phyloP scores from a whole-genome alignment of 2,113 vertebrate genomes.

The Vireo altiloquus region DNA sequence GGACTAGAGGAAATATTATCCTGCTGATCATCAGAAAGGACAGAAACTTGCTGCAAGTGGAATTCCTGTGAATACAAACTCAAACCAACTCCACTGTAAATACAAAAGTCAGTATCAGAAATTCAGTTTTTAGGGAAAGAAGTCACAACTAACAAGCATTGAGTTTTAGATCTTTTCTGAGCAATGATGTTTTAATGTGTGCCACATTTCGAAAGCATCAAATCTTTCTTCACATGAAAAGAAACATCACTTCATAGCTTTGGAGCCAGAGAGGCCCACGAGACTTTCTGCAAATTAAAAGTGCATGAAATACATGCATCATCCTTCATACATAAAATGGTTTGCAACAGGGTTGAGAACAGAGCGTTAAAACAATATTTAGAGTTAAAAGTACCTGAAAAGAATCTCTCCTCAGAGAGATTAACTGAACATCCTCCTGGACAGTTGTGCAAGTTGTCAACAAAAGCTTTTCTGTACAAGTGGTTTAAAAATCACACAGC shows the following conservation, averaged over 20 bases:
- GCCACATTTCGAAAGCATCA: not conserved
- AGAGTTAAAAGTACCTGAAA: conserved; percentile 30
- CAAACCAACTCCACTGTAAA: not conserved
- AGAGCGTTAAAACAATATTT: not conserved
- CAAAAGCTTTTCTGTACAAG: conserved; percentile 23
- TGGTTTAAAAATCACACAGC: not conserved
- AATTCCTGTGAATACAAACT: not conserved
- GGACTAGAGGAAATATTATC: not conserved
- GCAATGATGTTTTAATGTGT: conserved; percentile 38
- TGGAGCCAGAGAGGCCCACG: conserved; percentile 7
- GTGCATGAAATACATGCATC: conserved; percentile 18
- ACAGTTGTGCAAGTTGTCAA: conserved; percentile 19
- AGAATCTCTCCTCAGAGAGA: not conserved
- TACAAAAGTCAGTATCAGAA: not conserved
- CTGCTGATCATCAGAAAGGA: not conserved
- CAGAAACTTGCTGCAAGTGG: not conserved
- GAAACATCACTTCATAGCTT: not conserved
- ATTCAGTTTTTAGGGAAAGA: not conserved
- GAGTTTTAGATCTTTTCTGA: not conserved
- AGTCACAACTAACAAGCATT: not conserved
- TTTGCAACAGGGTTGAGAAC: not conserved
- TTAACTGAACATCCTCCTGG: conserved; percentile 18
- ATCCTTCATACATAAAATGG: conserved; percentile 13
- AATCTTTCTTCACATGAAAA: not conserved
- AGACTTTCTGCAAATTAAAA: conserved; percentile 25